Conservation (phyloP, 2,797 vertebrate genomes). For the Anguilla pacifica region DNA sequence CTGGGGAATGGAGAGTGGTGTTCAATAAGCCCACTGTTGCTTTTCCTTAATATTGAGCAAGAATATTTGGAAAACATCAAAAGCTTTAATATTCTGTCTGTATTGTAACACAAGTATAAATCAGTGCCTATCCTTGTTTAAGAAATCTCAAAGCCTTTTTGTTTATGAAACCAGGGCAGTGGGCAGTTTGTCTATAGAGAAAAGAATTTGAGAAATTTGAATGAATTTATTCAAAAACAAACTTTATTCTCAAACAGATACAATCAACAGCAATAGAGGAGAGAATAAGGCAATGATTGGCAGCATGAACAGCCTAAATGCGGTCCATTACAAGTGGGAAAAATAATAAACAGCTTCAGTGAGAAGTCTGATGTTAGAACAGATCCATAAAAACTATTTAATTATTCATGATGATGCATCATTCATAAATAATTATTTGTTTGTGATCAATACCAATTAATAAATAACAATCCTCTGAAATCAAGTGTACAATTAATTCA, state of each 20-base stretch:
- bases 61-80: background rate
- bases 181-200: too few species aligned
- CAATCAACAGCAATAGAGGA: too few species aligned
- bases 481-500: background rate
- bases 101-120: background rate
- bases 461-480: background rate
- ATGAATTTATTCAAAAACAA: too few species aligned
- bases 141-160: too few species aligned
- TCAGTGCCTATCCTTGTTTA: background rate
- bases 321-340: too few species aligned
- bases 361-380: too few species aligned
- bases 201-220: too few species aligned
- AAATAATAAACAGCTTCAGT: too few species aligned
- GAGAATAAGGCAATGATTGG: too few species aligned
- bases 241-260: too few species aligned
- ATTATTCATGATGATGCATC: background rate
- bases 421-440: constrained; percentile 1
- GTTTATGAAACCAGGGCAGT: too few species aligned
- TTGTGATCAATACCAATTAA: background rate
- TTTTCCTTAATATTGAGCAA: background rate
- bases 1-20: background rate
- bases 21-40: background rate
- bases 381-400: background rate
- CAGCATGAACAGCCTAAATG: too few species aligned
- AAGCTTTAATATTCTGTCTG: background rate